Evolutionary conservation across 2,888 invertebrate genomes (phyloP).

Genomic region (Apocheima hispidaria): DNA sequence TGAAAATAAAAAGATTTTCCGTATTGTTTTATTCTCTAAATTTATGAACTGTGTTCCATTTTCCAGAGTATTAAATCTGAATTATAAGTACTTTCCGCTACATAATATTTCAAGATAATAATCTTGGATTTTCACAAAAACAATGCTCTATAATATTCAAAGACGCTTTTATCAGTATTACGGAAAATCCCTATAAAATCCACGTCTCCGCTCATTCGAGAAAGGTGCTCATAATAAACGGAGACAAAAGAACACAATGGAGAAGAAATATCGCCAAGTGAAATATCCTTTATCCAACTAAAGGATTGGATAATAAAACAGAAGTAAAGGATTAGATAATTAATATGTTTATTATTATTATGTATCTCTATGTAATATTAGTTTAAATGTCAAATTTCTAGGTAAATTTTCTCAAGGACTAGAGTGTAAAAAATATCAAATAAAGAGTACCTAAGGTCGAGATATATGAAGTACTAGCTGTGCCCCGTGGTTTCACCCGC

Average conservation of each 20-base stretch:
- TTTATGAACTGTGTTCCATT: constrained; percentile 1
- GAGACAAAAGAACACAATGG: background rate
- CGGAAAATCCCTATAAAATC: constrained; percentile 43
- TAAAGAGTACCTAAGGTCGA: too few relatives aligned
- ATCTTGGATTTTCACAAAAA: constrained; percentile 32
- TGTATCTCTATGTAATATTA: too few relatives aligned
- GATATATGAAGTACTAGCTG: too few relatives aligned
- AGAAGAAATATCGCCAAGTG: constrained; percentile 8
- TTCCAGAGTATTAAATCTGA: constrained; percentile 1
- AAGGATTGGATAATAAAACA: too few relatives aligned
- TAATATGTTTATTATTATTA: too few relatives aligned
- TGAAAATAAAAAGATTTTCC: background rate
- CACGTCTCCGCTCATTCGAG: constrained; percentile 37
- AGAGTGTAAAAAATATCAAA: too few relatives aligned
- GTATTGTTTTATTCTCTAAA: background rate
- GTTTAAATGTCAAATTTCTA: too few relatives aligned
- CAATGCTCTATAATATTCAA: constrained; percentile 39
- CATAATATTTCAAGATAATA: constrained; percentile 26
- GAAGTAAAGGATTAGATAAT: too few relatives aligned
- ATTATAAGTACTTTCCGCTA: constrained; percentile 14
- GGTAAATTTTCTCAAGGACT: too few relatives aligned
- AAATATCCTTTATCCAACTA: background rate
- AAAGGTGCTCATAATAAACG: constrained; percentile 24
- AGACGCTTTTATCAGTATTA: constrained; percentile 43
- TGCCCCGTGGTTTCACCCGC: too few relatives aligned